Evolutionary conservation across 2,113 vertebrate genomes (phyloP), one percentile per base, ranked within the genome.

Genomic region (Arothron firmamentum): DNA sequence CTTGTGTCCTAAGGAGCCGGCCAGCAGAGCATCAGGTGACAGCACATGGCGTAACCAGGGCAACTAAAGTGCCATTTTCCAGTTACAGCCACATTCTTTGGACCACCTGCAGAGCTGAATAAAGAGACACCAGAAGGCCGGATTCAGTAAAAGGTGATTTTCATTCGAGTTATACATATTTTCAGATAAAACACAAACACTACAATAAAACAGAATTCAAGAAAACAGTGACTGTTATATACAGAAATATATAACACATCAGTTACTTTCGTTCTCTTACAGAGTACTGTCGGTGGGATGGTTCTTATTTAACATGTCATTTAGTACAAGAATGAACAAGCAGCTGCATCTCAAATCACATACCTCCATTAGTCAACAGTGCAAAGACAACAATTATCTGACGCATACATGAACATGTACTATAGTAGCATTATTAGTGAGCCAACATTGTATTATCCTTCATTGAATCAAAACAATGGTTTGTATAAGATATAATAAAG

Each of bases 181-280:
- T 92, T 91, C 90, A 93, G 94, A 90, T 88, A 91, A 93, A 92
- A 90, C 91, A 92, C 93, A 92, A 84, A 88, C 89, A 90, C 92
- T 91, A 94, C 90, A 92, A 90, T 91, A 87, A 92, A 87, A 89
- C 89, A 90, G 85, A 85, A 82, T 84, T 92, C 78, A 89, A 93
- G 85, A 88, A 86, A 88, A 85, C 86, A 85, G 79, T 90, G 78
- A 85, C 87, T 90, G 92, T 94, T 94, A 94, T 97, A 88, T 95
- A 96, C 94, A 97, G 50, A 13, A 38, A 47, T 46, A 80, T 80
- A 74, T 82, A 83, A 62, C 78, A 83, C 81, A 81, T 82, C 72
- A 65, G 68, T 74, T 66, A 88, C 79, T 81, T 83, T 86, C 74
- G 81, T 80, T 49, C 74, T 82, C 74, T 69, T 67, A 25, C 59